These are phyloP conservation scores for Laodelphax striatellus DNA, from an alignment of 1,140 invertebrate species.

Conservation along the genomic window DNA sequence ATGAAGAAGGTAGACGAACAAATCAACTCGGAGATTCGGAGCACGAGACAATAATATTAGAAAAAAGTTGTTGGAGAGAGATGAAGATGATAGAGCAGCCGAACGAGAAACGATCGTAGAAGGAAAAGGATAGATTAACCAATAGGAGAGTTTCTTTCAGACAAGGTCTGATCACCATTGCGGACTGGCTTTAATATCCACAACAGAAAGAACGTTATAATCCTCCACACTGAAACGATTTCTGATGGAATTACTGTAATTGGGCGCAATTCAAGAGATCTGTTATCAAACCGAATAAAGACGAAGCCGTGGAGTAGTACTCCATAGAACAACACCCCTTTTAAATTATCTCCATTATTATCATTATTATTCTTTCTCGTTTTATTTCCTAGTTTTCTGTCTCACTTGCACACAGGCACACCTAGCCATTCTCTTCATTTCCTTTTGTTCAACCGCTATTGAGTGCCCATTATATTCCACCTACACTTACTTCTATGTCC, in stretches of 20 bases:
- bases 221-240: neutral
- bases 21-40: no score
- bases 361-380: neutral
- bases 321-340: neutral
- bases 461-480: no score
- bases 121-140: no score
- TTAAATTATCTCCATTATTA: constrained; percentile 3
- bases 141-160: no score
- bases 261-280: neutral
- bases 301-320: neutral
- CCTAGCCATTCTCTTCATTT: neutral
- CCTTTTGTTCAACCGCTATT: neutral
- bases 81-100: no score
- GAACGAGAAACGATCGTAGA: no score
- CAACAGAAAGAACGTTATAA: neutral
- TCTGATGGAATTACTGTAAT: constrained; percentile 1
- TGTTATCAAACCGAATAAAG: neutral
- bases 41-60: no score
- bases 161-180: no score
- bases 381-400: neutral
- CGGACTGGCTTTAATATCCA: no score
- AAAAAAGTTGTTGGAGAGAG: no score
- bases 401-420: neutral
- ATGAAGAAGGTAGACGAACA: no score
- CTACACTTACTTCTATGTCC: no score